Evolutionary conservation across 2,888 invertebrate genomes (phyloP), one percentile per base, ranked within the genome.

Genomic region (Parochlus steinenii): DNA sequence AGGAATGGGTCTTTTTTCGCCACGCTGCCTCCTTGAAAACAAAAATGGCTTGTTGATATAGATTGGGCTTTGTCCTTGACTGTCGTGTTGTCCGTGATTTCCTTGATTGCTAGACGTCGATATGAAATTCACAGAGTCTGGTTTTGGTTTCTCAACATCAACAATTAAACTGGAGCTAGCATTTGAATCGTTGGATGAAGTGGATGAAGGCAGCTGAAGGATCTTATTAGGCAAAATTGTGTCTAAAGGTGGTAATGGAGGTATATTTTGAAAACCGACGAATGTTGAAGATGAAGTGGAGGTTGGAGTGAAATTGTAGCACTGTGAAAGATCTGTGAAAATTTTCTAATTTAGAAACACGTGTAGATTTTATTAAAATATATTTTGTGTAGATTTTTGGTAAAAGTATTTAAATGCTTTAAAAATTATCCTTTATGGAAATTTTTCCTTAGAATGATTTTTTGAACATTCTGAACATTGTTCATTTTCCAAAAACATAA

Each of bases 1-100:
- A 0, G 89, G 89, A 35, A 87, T 87, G 0, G 87, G 79, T 35
- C 83, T 72, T 51, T 86, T 86, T 51, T 83, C 83, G 1, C 83
- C 79, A 3, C 86, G 64, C 0, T 76, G 71, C 4, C 79, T 56
- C 40, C 69, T 47, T 43, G 51, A 51, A 33, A 59, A 19, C 12
- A 55, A 52, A 20, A 45, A 44, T 2, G 48, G 48, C 1, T 54
- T 50, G n/a, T 39, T 25, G 4, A 30, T 16, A 17, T 23, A 25
- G 27, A 31, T 20, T 19, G 30, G 30, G 17, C 17, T 11, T 19
- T 26, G 12, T 18, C 12, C n/a, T n/a, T n/a, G n/a, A n/a, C n/a
- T n/a, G n/a, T n/a, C n/a, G n/a, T n/a, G n/a, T 27, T 10, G 14
- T 27, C 5, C 4, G 5, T 10, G 6, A 27, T n/a, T 10, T 27